Evolutionary conservation across 2,888 invertebrate genomes (phyloP).

Genomic region (Agonopterix alstromeriana): DNA sequence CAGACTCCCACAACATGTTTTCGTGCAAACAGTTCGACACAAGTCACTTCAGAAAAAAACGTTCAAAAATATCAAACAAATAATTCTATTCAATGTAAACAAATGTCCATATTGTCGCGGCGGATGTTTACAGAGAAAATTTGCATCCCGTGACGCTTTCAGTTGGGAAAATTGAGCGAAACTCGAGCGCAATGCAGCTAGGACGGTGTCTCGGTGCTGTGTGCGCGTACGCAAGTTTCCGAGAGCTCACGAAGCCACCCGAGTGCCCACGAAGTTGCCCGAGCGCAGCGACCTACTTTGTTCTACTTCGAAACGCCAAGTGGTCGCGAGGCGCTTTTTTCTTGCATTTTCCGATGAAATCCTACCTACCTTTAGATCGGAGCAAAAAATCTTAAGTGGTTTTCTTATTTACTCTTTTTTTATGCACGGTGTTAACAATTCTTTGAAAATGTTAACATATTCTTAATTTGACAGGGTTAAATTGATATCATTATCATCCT

Average conservation of each 20-base stretch:
- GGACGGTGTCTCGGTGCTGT: slow-evolving; percentile 52
- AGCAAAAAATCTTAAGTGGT: slow-evolving; percentile 30
- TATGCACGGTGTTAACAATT: background rate
- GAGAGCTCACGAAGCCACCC: slow-evolving; percentile 44
- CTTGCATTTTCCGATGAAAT: slow-evolving; percentile 71
- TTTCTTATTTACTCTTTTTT: slow-evolving; percentile 10
- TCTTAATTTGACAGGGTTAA: too few relatives aligned
- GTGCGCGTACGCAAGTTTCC: slow-evolving; percentile 51
- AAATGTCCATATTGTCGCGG: slow-evolving; percentile 39
- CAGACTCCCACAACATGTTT: slow-evolving; percentile 69
- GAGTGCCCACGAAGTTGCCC: slow-evolving; percentile 49
- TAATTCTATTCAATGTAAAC: slow-evolving; percentile 19
- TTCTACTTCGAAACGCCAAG: slow-evolving; percentile 59
- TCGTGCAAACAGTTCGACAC: slow-evolving; percentile 50
- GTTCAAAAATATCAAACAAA: slow-evolving; percentile 6
- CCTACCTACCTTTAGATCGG: slow-evolving; percentile 32
- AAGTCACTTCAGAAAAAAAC: slow-evolving; percentile 35
- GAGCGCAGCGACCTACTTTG: slow-evolving; percentile 65
- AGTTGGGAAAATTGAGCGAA: slow-evolving; percentile 28
- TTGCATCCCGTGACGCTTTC: slow-evolving; percentile 58
- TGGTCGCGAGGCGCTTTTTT: slow-evolving; percentile 59
- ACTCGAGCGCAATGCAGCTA: slow-evolving; percentile 48
- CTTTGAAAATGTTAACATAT: too few relatives aligned
- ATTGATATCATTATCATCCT: too few relatives aligned
- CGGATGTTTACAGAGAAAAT: slow-evolving; percentile 33